Evolutionary conservation across 2,888 invertebrate species (phyloP), one percentile per base, ranked within the genome.

Genomic region (Melieria picta): DNA sequence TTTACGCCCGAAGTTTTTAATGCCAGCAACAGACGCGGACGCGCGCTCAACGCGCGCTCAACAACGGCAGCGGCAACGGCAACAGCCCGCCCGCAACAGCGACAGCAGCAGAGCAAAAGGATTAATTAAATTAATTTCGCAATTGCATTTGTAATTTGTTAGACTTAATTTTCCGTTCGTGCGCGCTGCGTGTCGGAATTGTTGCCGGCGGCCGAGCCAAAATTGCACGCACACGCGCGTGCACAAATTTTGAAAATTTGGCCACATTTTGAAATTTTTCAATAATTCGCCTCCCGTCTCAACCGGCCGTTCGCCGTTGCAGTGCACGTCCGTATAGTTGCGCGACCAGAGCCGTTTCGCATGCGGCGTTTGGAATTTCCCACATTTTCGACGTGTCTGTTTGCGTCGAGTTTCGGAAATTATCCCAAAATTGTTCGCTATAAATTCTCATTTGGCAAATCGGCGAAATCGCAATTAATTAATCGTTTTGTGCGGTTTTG

Each of bases 61-160:
- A 10, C 45, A 47, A 16, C 9, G 47, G 10, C 7, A 5, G 48
- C 42, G 52, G 30, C n/a, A 11, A 62, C 62, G 62, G 47, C 46
- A 13, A 46, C 30, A 46, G 42, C n/a, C 30, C 50, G 52, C 42
- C 64, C 4, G 13, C 16, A 42, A 52, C 47, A 48, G 42, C 43
- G 48, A 16, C 47, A 48, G 48, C 46, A 64, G 43, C 42, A 43
- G 55, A 55, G 11, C 60, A 67, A 50, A 60, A 60, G 77, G 77
- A 76, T 77, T 77, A 77, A 77, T 77, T 77, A 76, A 77, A 77
- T 77, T 77, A 77, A 77, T 77, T 76, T 77, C 72, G 73, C 77
- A 74, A 77, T 72, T 75, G 78, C 78, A 77, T 77, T 78, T 72
- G 75, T 78, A 76, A 76, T 76, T 75, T 72, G 72, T 52, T 60